These are phyloP conservation scores for Theretra japonica DNA, from an alignment of 2,888 invertebrate species.

Conservation along the genomic window DNA sequence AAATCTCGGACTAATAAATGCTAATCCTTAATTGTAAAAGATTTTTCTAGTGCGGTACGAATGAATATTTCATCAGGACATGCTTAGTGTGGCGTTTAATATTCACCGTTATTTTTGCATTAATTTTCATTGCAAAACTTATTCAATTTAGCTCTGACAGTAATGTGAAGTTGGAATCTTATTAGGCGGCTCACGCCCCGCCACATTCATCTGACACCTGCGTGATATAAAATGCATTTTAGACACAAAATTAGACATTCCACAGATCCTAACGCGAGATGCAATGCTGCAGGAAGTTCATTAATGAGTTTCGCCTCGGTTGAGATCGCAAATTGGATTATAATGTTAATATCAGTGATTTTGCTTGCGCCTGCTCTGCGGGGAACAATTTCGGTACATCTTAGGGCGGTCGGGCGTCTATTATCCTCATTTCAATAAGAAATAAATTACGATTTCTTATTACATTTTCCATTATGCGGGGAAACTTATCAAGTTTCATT, in stretches of 20 bases:
- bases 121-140: conserved; percentile 49
- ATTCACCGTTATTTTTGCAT: conserved; percentile 37
- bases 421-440: conserved; percentile 84
- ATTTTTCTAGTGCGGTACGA: not conserved
- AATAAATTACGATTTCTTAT: conserved; percentile 84
- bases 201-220: conserved; percentile 55
- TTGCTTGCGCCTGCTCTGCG: conserved; percentile 55
- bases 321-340: conserved; percentile 79
- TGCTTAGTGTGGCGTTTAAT: conserved; percentile 21
- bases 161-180: conserved; percentile 66
- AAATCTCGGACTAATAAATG: not conserved
- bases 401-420: conserved; percentile 73
- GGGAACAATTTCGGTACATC: conserved; percentile 73
- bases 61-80: conserved; percentile 22
- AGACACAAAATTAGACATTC: conserved; percentile 54
- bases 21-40: not conserved
- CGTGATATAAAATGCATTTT: conserved; percentile 71
- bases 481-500: conserved; percentile 79
- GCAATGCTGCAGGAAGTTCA: conserved; percentile 78
- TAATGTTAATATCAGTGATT: conserved; percentile 80
- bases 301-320: conserved; percentile 79
- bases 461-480: conserved; percentile 80
- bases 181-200: conserved; percentile 55
- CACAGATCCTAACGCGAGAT: conserved; percentile 65
- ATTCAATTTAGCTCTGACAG: conserved; percentile 67